These are phyloP conservation scores for Heliconius eleuchia DNA, from an alignment of 1,140 invertebrate genomes.

Conservation along the genomic window DNA sequence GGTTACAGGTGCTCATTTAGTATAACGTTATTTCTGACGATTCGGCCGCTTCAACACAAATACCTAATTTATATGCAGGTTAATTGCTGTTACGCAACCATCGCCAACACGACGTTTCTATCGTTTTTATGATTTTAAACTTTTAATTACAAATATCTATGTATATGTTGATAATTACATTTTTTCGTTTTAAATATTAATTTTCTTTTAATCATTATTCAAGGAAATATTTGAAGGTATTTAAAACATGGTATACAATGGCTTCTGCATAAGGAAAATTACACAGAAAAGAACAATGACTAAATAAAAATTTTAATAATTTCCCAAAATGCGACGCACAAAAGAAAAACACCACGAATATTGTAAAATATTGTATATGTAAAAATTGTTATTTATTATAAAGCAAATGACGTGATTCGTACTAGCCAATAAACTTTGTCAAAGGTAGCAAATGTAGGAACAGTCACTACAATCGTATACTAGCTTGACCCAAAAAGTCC, in stretches of 20 bases:
- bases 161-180: too few relatives aligned
- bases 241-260: too few relatives aligned
- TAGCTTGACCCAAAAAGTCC: constrained; percentile 37
- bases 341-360: neutral
- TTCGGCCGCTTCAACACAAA: neutral
- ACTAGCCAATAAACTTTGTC: neutral
- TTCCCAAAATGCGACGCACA: too few relatives aligned
- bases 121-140: neutral
- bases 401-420: neutral
- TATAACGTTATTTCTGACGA: neutral
- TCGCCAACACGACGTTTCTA: neutral
- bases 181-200: too few relatives aligned
- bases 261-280: too few relatives aligned
- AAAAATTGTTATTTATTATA: too few relatives aligned
- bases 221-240: too few relatives aligned
- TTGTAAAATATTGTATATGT: neutral
- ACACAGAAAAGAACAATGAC: too few relatives aligned
- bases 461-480: neutral
- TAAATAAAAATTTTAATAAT: too few relatives aligned
- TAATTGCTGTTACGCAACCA: neutral
- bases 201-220: too few relatives aligned
- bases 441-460: neutral
- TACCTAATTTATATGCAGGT: constrained; percentile 3
- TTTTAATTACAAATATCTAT: neutral
- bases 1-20: neutral